Evolutionary conservation across 2,797 vertebrate genomes (phyloP).

Genomic region (Schizopygopsis malacanthus): DNA sequence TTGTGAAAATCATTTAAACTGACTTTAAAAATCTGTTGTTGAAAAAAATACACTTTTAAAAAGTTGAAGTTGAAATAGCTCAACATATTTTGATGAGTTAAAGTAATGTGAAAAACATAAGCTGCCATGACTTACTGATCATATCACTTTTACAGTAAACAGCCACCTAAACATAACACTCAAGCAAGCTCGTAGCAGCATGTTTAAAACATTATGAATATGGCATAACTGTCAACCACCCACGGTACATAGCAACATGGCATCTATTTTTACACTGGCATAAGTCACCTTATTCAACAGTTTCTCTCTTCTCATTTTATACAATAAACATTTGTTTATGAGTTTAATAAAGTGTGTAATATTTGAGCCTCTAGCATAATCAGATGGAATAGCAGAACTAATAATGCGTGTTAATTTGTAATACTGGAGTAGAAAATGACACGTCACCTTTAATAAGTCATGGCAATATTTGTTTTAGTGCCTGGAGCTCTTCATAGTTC

Average conservation of each 20-base stretch:
- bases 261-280: neutral
- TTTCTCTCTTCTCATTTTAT: neutral
- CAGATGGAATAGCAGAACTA: neutral
- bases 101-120: neutral
- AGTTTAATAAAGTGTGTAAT: neutral
- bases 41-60: no score
- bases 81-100: no score
- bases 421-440: neutral
- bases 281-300: neutral
- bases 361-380: neutral
- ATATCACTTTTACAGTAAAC: neutral
- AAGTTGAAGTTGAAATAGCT: no score
- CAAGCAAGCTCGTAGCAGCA: neutral
- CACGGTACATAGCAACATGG: neutral
- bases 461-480: neutral
- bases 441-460: neutral
- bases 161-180: neutral
- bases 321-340: neutral
- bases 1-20: neutral
- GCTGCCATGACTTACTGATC: neutral
- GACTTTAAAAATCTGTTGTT: neutral
- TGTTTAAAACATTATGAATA: constrained; percentile 1
- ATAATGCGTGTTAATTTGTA: neutral
- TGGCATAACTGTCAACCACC: neutral
- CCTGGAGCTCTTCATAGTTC: neutral